Evolutionary conservation across 1,140 invertebrate species (phyloP).

Genomic region (Tetramorium parvispinum): DNA sequence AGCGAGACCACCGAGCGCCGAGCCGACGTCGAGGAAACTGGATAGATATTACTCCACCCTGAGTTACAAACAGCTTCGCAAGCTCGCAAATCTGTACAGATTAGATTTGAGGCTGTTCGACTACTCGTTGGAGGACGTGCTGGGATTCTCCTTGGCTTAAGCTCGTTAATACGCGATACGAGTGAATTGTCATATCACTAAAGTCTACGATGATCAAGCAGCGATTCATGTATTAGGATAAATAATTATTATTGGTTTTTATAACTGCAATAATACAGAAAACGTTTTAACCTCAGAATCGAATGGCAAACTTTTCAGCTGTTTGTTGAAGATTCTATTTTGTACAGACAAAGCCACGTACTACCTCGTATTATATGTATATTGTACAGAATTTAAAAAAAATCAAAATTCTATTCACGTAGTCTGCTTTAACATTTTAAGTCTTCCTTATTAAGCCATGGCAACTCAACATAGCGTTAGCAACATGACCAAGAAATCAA

Average conservation of each 20-base stretch:
- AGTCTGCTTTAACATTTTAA: background rate
- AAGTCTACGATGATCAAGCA: background rate
- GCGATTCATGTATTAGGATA: background rate
- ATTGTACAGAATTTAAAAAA: background rate
- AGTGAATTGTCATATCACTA: background rate
- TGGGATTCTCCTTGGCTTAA: constrained; percentile 88
- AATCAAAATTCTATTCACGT: background rate
- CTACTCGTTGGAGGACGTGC: constrained; percentile 90
- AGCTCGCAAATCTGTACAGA: constrained; percentile 91
- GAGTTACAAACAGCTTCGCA: constrained; percentile 89
- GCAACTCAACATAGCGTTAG: background rate
- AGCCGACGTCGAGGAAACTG: constrained; percentile 88
- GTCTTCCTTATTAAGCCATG: background rate
- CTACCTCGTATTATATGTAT: constrained; percentile 19
- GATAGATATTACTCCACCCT: constrained; percentile 90
- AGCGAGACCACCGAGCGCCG: constrained; percentile 88
- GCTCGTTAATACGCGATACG: background rate
- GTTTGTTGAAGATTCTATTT: background rate
- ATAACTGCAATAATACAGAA: background rate
- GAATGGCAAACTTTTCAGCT: background rate
- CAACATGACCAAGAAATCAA: constrained; percentile 5
- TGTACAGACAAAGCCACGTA: background rate
- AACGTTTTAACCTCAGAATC: background rate
- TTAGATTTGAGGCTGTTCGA: constrained; percentile 93
- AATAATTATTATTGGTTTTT: background rate